Conservation (phyloP, 2,113 vertebrate species). For the Hystrix cristata region DNA sequence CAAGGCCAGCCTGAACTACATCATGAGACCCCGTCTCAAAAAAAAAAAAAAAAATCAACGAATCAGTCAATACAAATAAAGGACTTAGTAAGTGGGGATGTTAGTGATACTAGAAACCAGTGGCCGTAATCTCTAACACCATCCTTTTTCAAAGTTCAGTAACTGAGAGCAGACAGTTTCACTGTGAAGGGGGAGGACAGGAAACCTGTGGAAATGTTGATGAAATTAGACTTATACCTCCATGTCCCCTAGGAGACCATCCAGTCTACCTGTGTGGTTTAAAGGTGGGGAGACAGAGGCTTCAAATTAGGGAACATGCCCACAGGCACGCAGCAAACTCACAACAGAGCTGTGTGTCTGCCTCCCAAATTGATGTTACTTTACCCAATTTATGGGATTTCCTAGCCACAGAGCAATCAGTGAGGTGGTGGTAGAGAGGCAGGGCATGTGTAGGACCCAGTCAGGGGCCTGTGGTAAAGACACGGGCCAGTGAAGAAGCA, state of each 20-base stretch:
- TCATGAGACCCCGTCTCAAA: not conserved
- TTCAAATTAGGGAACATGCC: too few relatives aligned
- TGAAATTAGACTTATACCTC: not conserved
- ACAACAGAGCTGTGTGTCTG: not conserved
- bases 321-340: not conserved
- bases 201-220: not conserved
- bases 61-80: not conserved
- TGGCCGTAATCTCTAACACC: too few relatives aligned
- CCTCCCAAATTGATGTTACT: not conserved
- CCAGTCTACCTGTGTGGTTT: not conserved
- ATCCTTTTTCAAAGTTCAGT: not conserved
- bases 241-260: not conserved
- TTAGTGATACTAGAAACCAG: not conserved
- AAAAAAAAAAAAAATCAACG: not conserved
- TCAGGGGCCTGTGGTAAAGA: not conserved
- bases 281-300: not conserved
- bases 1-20: not conserved
- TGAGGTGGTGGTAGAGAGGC: not conserved
- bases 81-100: not conserved
- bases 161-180: too few relatives aligned
- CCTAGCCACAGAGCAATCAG: not conserved
- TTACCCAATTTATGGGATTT: not conserved
- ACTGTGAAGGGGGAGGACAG: not conserved
- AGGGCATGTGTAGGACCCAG: accelerated
- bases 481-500: not conserved